Evolutionary conservation across 2,113 vertebrate species (phyloP).

Genomic region (Arothron firmamentum): DNA sequence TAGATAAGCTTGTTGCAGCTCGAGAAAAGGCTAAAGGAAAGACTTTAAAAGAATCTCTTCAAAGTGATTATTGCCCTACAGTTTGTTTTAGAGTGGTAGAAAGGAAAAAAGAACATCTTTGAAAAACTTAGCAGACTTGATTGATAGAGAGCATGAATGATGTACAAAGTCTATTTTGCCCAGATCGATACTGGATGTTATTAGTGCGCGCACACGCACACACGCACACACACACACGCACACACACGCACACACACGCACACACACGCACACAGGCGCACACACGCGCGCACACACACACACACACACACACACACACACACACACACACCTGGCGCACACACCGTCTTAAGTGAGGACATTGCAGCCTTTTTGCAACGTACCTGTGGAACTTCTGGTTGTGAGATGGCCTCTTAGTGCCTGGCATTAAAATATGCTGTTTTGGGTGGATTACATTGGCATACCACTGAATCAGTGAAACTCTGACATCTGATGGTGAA

Average conservation of each 20-base stretch:
- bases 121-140: constrained; percentile 73
- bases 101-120: constrained; percentile 62
- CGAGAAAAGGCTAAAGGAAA: constrained; percentile 68
- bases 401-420: constrained; percentile 40
- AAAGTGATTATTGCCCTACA: constrained; percentile 71
- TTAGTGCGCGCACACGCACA: too few species aligned
- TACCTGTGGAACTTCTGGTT: constrained; percentile 11
- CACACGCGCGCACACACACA: constrained; percentile 51
- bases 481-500: too few species aligned
- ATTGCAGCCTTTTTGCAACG: constrained; percentile 34
- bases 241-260: too few species aligned
- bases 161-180: constrained; percentile 82
- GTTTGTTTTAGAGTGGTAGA: too few species aligned
- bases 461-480: too few species aligned
- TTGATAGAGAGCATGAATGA: constrained; percentile 81
- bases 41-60: constrained; percentile 69
- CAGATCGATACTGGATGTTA: constrained; percentile 79
- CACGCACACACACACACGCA: too few species aligned
- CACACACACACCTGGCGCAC: constrained; percentile 4
- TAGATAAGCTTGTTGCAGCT: constrained; percentile 73
- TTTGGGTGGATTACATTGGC: too few species aligned
- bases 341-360: constrained; percentile 27
- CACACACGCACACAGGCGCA: too few species aligned
- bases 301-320: constrained; percentile 15
- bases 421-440: constrained; percentile 25